Evolutionary conservation across 2,797 vertebrate genomes (phyloP), one percentile per base, ranked within the genome.

Genomic region (Myotis vivesi): DNA sequence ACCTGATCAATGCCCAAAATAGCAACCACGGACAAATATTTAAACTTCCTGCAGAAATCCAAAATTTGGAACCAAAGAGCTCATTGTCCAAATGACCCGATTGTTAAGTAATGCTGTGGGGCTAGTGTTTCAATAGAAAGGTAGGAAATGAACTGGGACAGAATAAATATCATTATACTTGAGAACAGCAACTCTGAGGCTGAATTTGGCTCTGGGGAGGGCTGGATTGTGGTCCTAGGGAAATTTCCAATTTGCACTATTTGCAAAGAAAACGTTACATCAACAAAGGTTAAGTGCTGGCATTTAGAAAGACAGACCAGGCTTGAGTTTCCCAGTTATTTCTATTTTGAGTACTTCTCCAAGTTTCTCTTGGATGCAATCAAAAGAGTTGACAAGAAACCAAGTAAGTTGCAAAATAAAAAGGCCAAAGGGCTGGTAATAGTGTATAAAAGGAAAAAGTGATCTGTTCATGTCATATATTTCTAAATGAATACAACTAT

Each of bases 91-190:
- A 90, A 96, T 85, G 90, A 93, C 81, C n/a, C 1, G 16, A 86
- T 66, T 95, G 85, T 80, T 87, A 97, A 96, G 91, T 91, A 93
- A 91, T 92, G 88, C 95, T 95, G 89, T 73, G 64, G 87, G 85
- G 68, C 92, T 87, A 73, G 69, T 17, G 72, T 97, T 97, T 97
- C 77, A 94, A 49, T 57, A 97, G 90, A 92, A 97, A 95, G 95
- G 93, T 77, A 96, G 95, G 95, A 97, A 97, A 97, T 96, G 28
- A 98, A 84, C 94, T 95, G 51, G 77, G 94, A 77, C 77, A 96
- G 87, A 96, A 93, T 97, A 97, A 97, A 95, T 87, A 87, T 92
- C 94, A 96, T 96, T 97, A 96, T 92, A 96, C 93, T 95, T 85
- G 85, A 97, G 69, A 97, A 94, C 23, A 90, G 76, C 79, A 96